Conservation (phyloP, 1,140 invertebrate genomes). For the Eueides isabella region DNA sequence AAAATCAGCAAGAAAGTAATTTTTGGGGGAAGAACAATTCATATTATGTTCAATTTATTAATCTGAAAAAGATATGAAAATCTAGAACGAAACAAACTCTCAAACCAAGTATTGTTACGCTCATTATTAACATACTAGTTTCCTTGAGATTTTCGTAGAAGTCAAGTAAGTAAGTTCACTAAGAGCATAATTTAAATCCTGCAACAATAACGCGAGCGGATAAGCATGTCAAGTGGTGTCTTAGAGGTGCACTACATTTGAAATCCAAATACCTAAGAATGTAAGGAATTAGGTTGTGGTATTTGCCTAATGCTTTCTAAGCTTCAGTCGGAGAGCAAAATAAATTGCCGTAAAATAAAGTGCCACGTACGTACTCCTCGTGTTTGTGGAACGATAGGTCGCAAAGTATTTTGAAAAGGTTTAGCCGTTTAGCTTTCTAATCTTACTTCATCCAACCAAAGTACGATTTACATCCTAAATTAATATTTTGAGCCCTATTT, state of each 20-base stretch:
- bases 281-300: conserved; percentile 18
- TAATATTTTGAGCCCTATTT: neutral
- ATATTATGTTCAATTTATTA: too few species aligned
- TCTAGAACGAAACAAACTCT: neutral
- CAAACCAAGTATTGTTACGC: neutral
- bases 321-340: conserved; percentile 7
- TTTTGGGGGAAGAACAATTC: too few species aligned
- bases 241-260: conserved; percentile 7
- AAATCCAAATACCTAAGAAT: conserved; percentile 19
- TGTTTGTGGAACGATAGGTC: conserved; percentile 2
- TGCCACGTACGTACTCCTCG: conserved; percentile 6
- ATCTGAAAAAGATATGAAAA: too few species aligned
- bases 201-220: conserved; percentile 3
- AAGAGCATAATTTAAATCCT: conserved; percentile 4
- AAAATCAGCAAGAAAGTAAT: too few species aligned
- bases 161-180: neutral
- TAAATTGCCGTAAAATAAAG: conserved; percentile 20
- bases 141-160: neutral
- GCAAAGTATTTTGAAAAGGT: neutral
- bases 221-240: conserved; percentile 8
- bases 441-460: neutral
- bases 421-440: neutral
- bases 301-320: conserved; percentile 18
- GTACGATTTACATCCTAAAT: neutral
- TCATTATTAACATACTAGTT: neutral